phyloP scores from a whole-genome alignment of 1,140 invertebrate genomes.

The Musca vetustissima region DNA sequence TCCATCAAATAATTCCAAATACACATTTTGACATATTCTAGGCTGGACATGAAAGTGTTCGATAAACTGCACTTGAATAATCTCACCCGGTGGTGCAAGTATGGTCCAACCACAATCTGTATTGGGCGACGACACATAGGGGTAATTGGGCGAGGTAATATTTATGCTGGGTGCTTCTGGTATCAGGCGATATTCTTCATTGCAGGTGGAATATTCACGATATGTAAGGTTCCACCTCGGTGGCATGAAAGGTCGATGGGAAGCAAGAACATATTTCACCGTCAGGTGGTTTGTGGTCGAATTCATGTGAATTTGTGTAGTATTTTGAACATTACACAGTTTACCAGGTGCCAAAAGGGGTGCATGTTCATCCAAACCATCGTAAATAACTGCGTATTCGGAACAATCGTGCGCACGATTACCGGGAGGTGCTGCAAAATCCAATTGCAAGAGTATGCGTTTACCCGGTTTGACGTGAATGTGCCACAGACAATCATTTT shows the following conservation, averaged over 20 bases:
- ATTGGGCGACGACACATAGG: conserved; percentile 70
- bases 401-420: conserved; percentile 9
- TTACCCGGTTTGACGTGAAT: conserved; percentile 70
- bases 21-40: conserved; percentile 65
- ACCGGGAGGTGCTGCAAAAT: neutral
- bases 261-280: conserved; percentile 31
- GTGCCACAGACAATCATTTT: conserved; percentile 66
- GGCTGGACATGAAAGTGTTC: conserved; percentile 69
- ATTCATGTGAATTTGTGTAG: conserved; percentile 7
- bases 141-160: conserved; percentile 77
- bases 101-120: conserved; percentile 83
- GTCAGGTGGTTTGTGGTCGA: conserved; percentile 37
- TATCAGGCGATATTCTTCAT: conserved; percentile 50
- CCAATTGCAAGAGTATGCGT: conserved; percentile 37
- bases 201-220: conserved; percentile 41
- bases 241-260: neutral
- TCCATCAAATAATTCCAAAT: conserved; percentile 79
- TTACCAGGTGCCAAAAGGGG: conserved; percentile 61
- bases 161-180: conserved; percentile 50
- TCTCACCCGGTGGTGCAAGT: conserved; percentile 67
- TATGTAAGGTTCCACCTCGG: conserved; percentile 41
- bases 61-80: conserved; percentile 72
- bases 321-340: conserved; percentile 34
- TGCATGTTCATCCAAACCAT: conserved; percentile 69
- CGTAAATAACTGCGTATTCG: conserved; percentile 60